Evolutionary conservation across 1,140 invertebrate species (phyloP).

Genomic region (Zaprionus lachaisei): DNA sequence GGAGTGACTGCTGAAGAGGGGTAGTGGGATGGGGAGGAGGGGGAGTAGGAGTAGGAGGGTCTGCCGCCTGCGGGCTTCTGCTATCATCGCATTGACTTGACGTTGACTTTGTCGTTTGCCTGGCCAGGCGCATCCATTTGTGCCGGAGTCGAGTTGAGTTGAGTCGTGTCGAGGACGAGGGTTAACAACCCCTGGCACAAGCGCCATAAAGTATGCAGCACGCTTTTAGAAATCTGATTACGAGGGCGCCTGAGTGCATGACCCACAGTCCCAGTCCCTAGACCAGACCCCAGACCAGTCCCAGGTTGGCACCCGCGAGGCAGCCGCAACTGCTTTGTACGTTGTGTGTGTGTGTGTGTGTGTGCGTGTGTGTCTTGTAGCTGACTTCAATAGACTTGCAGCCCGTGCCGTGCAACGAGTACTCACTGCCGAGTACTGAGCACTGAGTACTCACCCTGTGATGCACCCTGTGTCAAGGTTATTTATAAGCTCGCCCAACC

Average conservation of each 20-base stretch:
- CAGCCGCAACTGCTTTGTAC: slow-evolving; percentile 1
- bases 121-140: slow-evolving; percentile 50
- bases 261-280: slow-evolving; percentile 48
- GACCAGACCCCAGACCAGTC: not conserved
- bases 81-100: not conserved
- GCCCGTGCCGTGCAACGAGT: not conserved
- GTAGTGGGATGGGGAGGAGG: not conserved
- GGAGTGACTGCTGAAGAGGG: not conserved
- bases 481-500: slow-evolving; percentile 53
- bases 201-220: slow-evolving; percentile 69
- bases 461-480: slow-evolving; percentile 67
- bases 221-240: slow-evolving; percentile 77
- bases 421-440: not conserved
- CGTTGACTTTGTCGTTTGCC: slow-evolving; percentile 18
- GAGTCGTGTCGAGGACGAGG: slow-evolving; percentile 25
- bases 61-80: not conserved
- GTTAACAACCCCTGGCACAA: slow-evolving; percentile 68
- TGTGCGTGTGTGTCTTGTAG: not conserved
- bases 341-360: not conserved
- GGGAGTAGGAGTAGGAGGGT: no score
- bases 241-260: slow-evolving; percentile 70
- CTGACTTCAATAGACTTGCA: slow-evolving; percentile 20
- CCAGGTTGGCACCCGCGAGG: not conserved
- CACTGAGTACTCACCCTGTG: not conserved
- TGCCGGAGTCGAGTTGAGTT: slow-evolving; percentile 14